Conservation (phyloP, 1,140 invertebrate species). For the Drosophila kikkawai region DNA sequence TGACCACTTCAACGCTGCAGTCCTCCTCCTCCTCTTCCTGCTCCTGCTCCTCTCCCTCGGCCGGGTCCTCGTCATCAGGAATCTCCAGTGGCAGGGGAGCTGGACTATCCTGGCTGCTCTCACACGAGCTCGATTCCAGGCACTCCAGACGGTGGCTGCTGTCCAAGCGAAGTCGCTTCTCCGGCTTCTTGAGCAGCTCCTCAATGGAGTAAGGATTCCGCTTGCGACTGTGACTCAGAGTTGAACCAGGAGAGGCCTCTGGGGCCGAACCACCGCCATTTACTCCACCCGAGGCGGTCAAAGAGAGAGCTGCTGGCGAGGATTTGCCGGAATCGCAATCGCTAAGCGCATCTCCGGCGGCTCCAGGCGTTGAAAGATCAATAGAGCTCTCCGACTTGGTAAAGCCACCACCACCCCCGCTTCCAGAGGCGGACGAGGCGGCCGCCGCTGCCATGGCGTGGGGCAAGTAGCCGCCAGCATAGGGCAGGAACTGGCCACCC, state of each 20-base stretch:
- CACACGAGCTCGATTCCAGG: conserved; percentile 64
- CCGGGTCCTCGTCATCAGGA: conserved; percentile 32
- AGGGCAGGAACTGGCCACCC: conserved; percentile 68
- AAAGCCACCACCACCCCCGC: conserved; percentile 38
- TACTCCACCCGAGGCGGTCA: conserved; percentile 25
- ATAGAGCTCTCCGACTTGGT: conserved; percentile 83
- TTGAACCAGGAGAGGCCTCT: conserved; percentile 15
- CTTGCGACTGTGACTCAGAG: conserved; percentile 86
- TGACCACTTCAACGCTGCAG: conserved; percentile 78
- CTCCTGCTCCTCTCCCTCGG: conserved; percentile 43
- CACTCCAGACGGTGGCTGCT: conserved; percentile 57
- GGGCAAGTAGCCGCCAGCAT: conserved; percentile 56
- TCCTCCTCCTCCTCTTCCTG: conserved; percentile 65
- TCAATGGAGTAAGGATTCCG: conserved; percentile 94
- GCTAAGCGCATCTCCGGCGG: conserved; percentile 60
- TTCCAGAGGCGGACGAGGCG: conserved; percentile 10
- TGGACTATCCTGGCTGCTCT: conserved; percentile 55
- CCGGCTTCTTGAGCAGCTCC: conserved; percentile 92
- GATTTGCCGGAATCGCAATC: conserved; percentile 83
- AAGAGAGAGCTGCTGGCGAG: conserved; percentile 66
- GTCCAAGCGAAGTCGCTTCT: conserved; percentile 85
- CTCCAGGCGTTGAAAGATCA: conserved; percentile 66
- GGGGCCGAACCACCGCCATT: conserved; percentile 5
- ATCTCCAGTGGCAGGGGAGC: conserved; percentile 1
- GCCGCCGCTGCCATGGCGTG: conserved; percentile 62